Evolutionary conservation across 2,888 invertebrate genomes (phyloP).

Genomic region (Hypomecis punctinalis): DNA sequence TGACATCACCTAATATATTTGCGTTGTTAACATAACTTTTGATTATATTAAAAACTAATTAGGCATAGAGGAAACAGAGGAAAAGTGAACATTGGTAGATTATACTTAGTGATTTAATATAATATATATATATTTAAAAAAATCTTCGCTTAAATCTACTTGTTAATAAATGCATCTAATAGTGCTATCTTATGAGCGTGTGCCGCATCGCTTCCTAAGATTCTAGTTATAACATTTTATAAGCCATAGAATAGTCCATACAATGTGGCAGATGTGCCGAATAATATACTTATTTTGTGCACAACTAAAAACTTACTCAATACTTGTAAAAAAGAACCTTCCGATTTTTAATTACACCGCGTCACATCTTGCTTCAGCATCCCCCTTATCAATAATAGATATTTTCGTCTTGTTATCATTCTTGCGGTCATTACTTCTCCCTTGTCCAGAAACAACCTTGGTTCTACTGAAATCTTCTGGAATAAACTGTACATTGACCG

Average conservation of each 20-base stretch:
- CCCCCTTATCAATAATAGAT: conserved; percentile 45
- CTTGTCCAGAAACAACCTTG: conserved; percentile 34
- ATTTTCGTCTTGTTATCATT: conserved; percentile 56
- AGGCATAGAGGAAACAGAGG: not conserved
- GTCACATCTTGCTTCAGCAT: not conserved
- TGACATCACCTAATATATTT: conserved; percentile 9
- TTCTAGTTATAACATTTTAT: too few relatives aligned
- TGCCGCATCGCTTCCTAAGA: too few relatives aligned
- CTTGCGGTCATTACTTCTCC: conserved; percentile 62
- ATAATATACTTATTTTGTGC: too few relatives aligned
- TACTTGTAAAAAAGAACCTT: too few relatives aligned
- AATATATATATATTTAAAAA: too few relatives aligned
- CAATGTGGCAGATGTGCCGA: not conserved
- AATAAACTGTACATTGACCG: conserved; percentile 43
- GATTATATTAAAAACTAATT: conserved; percentile 44
- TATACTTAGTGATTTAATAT: too few relatives aligned
- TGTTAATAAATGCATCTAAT: too few relatives aligned
- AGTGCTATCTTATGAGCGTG: too few relatives aligned
- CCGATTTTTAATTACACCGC: not conserved
- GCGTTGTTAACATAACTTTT: conserved; percentile 21
- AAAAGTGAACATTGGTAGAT: not conserved
- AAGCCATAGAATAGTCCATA: not conserved
- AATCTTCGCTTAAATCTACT: too few relatives aligned
- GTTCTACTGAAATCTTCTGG: conserved; percentile 33
- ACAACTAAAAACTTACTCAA: too few relatives aligned